These are phyloP conservation scores for Heterodera schachtii DNA, from an alignment of 1,140 invertebrate genomes.

Conservation along the genomic window DNA sequence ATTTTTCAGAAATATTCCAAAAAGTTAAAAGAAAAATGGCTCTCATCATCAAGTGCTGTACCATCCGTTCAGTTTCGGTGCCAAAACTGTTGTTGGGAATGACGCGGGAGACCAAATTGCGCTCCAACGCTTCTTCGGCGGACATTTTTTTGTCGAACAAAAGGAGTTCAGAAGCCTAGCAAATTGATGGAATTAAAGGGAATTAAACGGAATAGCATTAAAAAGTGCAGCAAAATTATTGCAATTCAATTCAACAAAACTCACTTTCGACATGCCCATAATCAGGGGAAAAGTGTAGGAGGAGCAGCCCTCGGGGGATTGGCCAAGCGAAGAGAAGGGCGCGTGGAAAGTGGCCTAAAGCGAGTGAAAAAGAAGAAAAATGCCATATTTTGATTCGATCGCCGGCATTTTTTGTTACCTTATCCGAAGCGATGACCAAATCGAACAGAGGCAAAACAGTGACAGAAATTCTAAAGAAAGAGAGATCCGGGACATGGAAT, in stretches of 20 bases:
- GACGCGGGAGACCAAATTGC: constrained; percentile 76
- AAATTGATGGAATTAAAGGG: constrained; percentile 25
- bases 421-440: constrained; percentile 81
- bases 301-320: constrained; percentile 82
- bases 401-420: constrained; percentile 68
- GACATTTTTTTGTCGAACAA: constrained; percentile 79
- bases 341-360: constrained; percentile 78
- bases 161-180: constrained; percentile 78
- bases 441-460: constrained; percentile 84
- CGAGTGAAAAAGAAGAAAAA: background rate
- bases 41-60: background rate
- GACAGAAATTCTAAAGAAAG: constrained; percentile 75
- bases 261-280: constrained; percentile 76
- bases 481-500: background rate
- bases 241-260: background rate
- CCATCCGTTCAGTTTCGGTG: constrained; percentile 65
- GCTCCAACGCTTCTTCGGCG: constrained; percentile 75
- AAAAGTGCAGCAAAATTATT: background rate
- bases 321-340: constrained; percentile 79
- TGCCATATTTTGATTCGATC: background rate
- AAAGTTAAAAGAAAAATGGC: background rate
- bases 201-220: too few relatives aligned
- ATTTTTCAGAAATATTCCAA: too few relatives aligned
- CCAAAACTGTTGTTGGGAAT: constrained; percentile 71
- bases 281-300: constrained; percentile 80